These are phyloP conservation scores for Cyprinodon tularosa DNA, from an alignment of 2,113 vertebrate species.

Conservation along the genomic window DNA sequence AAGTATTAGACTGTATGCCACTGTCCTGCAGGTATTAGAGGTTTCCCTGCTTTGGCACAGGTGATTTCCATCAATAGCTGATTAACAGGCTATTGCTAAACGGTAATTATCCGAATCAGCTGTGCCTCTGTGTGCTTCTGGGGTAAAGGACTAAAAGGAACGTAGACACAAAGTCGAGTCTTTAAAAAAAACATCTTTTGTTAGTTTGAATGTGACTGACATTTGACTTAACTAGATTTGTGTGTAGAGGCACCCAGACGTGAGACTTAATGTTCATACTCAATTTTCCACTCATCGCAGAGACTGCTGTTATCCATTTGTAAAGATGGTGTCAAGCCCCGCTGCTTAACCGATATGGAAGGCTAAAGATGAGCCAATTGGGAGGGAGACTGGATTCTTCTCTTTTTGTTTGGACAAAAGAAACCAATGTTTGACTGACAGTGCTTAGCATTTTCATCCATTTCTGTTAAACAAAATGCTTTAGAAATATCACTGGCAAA, in stretches of 20 bases:
- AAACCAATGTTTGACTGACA: slow-evolving; percentile 9
- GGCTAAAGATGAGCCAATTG: slow-evolving; percentile 32
- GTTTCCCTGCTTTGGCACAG: too few relatives aligned
- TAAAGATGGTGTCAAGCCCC: slow-evolving; percentile 44
- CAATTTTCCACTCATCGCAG: slow-evolving; percentile 56
- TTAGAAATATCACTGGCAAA: slow-evolving; percentile 30
- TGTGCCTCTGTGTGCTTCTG: too few relatives aligned
- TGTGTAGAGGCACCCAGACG: slow-evolving; percentile 38
- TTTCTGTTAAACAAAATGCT: slow-evolving; percentile 35
- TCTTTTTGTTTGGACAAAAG: not conserved
- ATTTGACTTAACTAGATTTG: slow-evolving; percentile 28
- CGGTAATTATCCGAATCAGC: too few relatives aligned
- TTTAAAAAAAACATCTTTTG: too few relatives aligned
- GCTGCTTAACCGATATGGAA: slow-evolving; percentile 30
- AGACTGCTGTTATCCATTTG: slow-evolving; percentile 50
- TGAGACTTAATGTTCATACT: slow-evolving; percentile 59
- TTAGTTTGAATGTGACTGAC: slow-evolving; percentile 38
- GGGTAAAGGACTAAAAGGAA: too few relatives aligned
- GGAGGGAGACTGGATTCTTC: slow-evolving; percentile 12
- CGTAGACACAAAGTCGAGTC: too few relatives aligned
- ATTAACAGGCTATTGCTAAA: too few relatives aligned
- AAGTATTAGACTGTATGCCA: too few relatives aligned
- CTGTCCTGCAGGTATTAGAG: too few relatives aligned
- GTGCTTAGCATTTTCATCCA: slow-evolving; percentile 36
- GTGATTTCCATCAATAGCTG: too few relatives aligned